These are phyloP conservation scores for Gallirallus australis DNA, from an alignment of 2,797 vertebrate species.

Conservation along the genomic window DNA sequence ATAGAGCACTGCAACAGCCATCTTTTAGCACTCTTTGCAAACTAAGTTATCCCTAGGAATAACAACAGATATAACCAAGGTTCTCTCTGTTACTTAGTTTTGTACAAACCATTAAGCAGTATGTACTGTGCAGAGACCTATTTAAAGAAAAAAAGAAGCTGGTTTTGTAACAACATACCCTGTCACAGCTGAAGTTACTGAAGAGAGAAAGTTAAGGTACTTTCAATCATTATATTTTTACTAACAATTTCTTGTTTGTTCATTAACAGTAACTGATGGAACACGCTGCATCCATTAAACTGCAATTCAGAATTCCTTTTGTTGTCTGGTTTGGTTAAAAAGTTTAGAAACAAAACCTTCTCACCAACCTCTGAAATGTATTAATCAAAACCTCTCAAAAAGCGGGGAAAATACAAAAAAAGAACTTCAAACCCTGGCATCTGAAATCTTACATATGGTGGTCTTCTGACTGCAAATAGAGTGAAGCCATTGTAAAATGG, in stretches of 20 bases:
- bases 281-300: not conserved
- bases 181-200: not conserved
- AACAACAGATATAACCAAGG: not conserved
- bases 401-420: not conserved
- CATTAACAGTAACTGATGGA: not conserved
- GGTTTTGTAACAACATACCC: not conserved
- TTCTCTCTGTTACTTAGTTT: not conserved
- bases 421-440: not conserved
- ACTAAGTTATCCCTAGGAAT: not conserved
- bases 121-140: not conserved
- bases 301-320: not conserved
- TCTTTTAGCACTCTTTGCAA: not conserved
- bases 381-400: not conserved
- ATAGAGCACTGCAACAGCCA: not conserved
- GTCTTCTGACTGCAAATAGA: not conserved
- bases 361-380: not conserved
- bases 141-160: not conserved
- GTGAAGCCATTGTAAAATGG: rapidly evolving
- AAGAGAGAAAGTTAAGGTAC: not conserved
- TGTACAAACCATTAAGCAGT: not conserved
- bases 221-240: not conserved
- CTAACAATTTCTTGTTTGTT: not conserved
- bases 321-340: not conserved
- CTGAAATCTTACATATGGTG: not conserved
- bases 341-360: not conserved